These are phyloP conservation scores for Carettochelys insculpta DNA, from an alignment of 2,113 vertebrate genomes.

Conservation along the genomic window DNA sequence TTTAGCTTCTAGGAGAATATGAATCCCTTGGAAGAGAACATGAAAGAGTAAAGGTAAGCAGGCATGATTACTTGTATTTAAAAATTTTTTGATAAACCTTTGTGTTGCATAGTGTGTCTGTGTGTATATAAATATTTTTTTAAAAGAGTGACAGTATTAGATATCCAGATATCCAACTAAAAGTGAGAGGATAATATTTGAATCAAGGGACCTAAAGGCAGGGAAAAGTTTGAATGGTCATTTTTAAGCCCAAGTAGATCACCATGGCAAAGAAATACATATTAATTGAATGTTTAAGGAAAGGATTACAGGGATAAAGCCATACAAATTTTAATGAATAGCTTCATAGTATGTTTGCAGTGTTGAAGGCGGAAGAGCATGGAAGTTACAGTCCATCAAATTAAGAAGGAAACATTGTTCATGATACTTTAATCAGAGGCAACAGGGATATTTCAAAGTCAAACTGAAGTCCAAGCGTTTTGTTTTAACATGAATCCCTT, in stretches of 20 bases:
- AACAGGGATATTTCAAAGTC: background rate
- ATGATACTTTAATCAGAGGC: background rate
- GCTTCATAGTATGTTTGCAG: background rate
- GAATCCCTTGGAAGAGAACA: constrained; percentile 90
- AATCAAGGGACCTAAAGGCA: background rate
- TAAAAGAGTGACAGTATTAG: background rate
- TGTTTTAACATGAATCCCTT: background rate
- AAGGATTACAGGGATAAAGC: background rate
- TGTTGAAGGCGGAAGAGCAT: background rate
- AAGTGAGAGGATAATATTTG: background rate
- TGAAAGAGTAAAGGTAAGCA: constrained; percentile 87
- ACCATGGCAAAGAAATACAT: background rate
- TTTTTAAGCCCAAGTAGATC: background rate
- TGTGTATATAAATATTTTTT: background rate
- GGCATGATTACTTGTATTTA: background rate
- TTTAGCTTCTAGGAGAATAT: constrained; percentile 90
- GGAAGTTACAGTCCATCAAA: background rate
- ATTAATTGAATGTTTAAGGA: background rate
- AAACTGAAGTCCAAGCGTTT: background rate
- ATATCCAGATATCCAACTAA: background rate
- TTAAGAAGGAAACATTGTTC: background rate
- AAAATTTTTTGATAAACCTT: background rate
- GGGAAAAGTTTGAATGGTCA: background rate
- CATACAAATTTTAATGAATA: background rate
- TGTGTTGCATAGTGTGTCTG: too few relatives aligned